A percentile compares a stretch with the other conserved stretches of the same genome.
Evolutionary conservation across 64 coral and sea anemone genomes (phyloP).

Genomic region (Acropora yongei): DNA sequence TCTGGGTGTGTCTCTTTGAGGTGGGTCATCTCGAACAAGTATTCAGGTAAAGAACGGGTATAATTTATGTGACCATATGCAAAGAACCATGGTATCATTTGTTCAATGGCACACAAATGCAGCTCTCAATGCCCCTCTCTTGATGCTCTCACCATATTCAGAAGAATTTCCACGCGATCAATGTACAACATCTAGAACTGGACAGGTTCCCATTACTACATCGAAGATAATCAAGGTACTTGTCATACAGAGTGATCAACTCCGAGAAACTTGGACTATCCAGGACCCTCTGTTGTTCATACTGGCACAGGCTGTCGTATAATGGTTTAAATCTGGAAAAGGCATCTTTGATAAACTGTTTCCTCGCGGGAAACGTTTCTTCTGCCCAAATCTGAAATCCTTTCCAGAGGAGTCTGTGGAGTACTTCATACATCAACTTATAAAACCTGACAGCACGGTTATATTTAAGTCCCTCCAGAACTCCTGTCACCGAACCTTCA

Average conservation of each 20-base stretch:
- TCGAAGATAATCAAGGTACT: slow-evolving; percentile 7
- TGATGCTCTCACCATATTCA: slow-evolving; percentile 50
- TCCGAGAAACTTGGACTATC: slow-evolving; percentile 13
- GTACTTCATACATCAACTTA: slow-evolving; percentile 69
- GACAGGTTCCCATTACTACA: slow-evolving; percentile 32
- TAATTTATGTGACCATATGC: slow-evolving; percentile 70
- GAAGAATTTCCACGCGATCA: slow-evolving; percentile 63
- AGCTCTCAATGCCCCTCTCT: slow-evolving; percentile 63
- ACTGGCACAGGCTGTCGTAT: slow-evolving; percentile 16
- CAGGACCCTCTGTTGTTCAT: slow-evolving; percentile 28
- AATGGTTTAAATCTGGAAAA: slow-evolving; percentile 30
- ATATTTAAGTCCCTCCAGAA: slow-evolving; percentile 56
- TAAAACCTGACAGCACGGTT: slow-evolving; percentile 61
- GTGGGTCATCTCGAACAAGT: slow-evolving; percentile 50
- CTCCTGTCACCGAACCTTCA: slow-evolving; percentile 66
- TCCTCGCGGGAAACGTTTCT: neutral
- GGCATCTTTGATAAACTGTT: neutral
- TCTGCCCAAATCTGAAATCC: slow-evolving; percentile 48
- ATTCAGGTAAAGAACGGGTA: slow-evolving; percentile 59
- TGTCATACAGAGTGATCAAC: neutral
- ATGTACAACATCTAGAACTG: slow-evolving; percentile 59
- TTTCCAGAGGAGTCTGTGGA: too few relatives aligned
- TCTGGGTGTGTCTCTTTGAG: slow-evolving; percentile 54
- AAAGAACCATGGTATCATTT: slow-evolving; percentile 73
- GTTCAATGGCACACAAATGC: slow-evolving; percentile 52